A percentile compares a stretch with the other conserved stretches of the same genome.
phyloP scores from a whole-genome alignment of 1,140 invertebrate species.

The Panonychus citri region DNA sequence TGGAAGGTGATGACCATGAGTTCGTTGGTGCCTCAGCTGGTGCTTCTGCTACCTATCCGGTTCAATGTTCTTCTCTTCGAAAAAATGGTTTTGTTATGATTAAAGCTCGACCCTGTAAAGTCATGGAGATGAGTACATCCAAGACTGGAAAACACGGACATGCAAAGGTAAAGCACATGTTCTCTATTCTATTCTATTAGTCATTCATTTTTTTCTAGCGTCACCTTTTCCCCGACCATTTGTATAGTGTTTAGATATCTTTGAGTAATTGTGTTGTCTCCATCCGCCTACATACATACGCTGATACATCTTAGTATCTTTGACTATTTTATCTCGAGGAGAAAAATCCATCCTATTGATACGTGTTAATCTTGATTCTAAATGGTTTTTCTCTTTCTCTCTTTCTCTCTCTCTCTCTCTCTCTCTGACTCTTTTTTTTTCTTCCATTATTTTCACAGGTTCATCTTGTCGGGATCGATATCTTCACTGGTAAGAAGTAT shows the following conservation, averaged over 20 bases:
- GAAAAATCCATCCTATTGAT: too few species aligned
- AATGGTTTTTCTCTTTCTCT: too few species aligned
- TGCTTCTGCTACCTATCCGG: slow-evolving; percentile 83
- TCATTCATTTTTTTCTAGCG: too few species aligned
- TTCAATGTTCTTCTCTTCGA: slow-evolving; percentile 92
- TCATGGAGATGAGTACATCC: slow-evolving; percentile 99
- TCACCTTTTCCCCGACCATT: too few species aligned
- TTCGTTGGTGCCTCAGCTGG: background rate
- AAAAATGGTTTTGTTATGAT: slow-evolving; percentile 98
- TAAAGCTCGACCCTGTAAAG: slow-evolving; percentile 92
- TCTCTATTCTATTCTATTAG: background rate
- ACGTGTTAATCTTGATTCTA: too few species aligned
- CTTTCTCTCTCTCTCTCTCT: too few species aligned
- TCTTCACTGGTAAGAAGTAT: slow-evolving; percentile 88
- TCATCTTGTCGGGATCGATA: slow-evolving; percentile 93
- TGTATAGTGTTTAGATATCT: too few species aligned
- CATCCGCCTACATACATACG: too few species aligned
- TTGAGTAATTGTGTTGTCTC: too few species aligned
- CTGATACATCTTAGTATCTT: too few species aligned
- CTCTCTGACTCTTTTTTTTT: background rate
- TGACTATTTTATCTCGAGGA: background rate
- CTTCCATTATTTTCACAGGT: too few species aligned
- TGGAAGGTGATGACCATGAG: background rate
- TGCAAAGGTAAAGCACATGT: slow-evolving; percentile 42
- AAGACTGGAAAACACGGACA: slow-evolving; percentile 99